Base-by-base conservation (phyloP, 92 coral and sea anemone genomes). In the Parazoanthus atlanticus region DNA sequence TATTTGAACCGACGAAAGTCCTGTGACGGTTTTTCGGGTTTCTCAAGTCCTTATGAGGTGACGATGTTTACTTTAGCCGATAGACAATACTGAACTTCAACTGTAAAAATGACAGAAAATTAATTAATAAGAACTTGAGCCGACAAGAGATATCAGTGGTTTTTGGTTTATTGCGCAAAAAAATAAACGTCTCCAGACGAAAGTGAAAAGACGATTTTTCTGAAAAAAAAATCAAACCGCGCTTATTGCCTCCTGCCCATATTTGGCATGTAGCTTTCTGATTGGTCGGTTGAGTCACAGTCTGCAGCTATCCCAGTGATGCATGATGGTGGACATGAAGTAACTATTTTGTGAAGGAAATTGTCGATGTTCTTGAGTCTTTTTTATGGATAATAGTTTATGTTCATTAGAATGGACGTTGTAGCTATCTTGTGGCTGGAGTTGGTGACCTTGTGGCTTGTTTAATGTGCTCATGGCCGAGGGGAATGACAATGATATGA, bases 401-500 rank as follows among this genome's bases (percentile, higher is more conserved):
- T 84, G 38, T 84, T 69, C 43, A 84, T 69, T 84, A 69, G 36
- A 71, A 93, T 95, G 98, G 95, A 81, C 92, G 85, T 86, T 93
- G 86, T 81, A 88, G 89, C 92, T 92, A 78, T 92, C 90, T 93
- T 90, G 89, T 82, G 85, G 93, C 73, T 75, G 80, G 61, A 76
- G 86, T 61, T 89, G 89, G 90, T 78, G 85, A 90, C 82, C 71
- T 95, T 95, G 85, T 79, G 78, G 84, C 89, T 79, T 54, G 49
- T 88, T 66, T 95, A 93, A 92, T 81, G 82, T 33, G 86, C 89
- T 90, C 89, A 95, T 95, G 98, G 98, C 98, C 82, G 98, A 95
- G 89, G 98, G 96, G 91, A 86, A 90, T 90, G 94, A 95, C 98
- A 93, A 95, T 95, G 98, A 95, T 93, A 95, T 95, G 98, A 95